Conservation (phyloP, 2,797 vertebrate genomes). For the Aotus griseimembra region DNA sequence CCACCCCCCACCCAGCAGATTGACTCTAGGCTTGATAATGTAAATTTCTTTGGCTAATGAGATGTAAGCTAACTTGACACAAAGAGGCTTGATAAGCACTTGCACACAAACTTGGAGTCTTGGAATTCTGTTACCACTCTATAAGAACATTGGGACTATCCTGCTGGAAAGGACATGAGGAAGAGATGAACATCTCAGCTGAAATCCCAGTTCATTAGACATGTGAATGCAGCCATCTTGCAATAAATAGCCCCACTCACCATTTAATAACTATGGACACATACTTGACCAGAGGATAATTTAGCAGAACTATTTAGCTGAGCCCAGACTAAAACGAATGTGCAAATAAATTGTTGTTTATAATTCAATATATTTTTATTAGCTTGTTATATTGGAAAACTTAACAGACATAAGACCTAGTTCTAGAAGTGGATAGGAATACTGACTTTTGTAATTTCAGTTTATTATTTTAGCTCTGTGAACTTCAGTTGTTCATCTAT, state of each 20-base stretch:
- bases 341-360: neutral
- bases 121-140: neutral
- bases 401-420: neutral
- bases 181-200: neutral
- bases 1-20: accelerated
- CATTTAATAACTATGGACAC: neutral
- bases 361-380: neutral
- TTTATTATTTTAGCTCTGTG: neutral
- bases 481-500: neutral
- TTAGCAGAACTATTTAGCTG: neutral
- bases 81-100: neutral
- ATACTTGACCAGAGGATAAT: neutral
- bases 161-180: neutral
- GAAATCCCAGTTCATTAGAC: neutral
- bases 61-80: neutral
- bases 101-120: neutral
- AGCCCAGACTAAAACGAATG: neutral
- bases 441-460: neutral
- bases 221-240: accelerated
- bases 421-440: neutral
- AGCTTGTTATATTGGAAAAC: neutral
- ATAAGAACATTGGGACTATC: neutral
- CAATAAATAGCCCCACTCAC: neutral
- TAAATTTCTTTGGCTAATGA: neutral
- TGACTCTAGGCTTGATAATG: neutral